Conservation (phyloP, 2,113 vertebrate genomes). For the Sterna hirundo region DNA sequence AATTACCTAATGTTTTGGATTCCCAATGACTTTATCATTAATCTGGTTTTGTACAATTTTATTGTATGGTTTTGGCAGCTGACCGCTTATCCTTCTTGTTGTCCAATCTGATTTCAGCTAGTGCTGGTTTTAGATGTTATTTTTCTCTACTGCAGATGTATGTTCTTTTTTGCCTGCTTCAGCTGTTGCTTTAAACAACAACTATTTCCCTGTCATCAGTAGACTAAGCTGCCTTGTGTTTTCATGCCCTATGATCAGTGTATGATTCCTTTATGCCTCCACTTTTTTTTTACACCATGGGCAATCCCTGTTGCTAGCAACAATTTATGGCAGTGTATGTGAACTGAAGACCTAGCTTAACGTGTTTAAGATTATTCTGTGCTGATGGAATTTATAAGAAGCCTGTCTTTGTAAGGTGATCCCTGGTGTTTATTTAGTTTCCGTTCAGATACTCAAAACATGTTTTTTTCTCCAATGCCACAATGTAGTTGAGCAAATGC, state of each 20-base stretch:
- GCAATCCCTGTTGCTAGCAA: neutral
- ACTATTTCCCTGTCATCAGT: neutral
- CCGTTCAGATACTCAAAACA: neutral
- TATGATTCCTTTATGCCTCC: neutral
- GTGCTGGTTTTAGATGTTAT: neutral
- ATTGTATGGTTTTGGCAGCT: neutral
- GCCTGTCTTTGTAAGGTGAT: neutral
- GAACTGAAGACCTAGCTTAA: neutral
- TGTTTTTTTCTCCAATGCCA: neutral
- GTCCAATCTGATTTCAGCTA: neutral
- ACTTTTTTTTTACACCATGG: neutral
- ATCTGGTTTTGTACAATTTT: neutral
- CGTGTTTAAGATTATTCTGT: neutral
- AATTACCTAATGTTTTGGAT: neutral
- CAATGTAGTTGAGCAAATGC: neutral
- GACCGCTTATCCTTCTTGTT: neutral
- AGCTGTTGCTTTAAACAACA: neutral
- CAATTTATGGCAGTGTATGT: neutral
- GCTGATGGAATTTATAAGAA: neutral
- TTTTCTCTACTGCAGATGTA: neutral
- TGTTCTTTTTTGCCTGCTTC: neutral
- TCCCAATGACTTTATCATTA: neutral
- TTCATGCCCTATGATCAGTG: neutral
- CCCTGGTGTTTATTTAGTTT: neutral
- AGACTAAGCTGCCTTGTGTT: neutral